These are phyloP conservation scores for Blastobasis adustella DNA, from an alignment of 2,888 invertebrate genomes.

Conservation along the genomic window DNA sequence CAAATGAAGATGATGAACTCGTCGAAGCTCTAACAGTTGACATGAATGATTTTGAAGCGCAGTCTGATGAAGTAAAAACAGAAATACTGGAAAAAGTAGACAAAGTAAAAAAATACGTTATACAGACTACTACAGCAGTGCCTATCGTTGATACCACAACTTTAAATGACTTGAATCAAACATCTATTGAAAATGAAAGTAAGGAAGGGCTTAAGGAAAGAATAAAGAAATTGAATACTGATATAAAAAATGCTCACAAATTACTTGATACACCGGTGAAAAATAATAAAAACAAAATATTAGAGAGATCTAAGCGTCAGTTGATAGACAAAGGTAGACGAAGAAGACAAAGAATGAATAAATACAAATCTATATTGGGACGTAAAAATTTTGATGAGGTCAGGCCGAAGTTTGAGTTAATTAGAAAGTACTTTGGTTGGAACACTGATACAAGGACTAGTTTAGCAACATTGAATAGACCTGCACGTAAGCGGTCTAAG, in stretches of 20 bases:
- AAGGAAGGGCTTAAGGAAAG: slow-evolving; percentile 26
- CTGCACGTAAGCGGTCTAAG: too few relatives aligned
- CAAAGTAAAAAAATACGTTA: slow-evolving; percentile 14
- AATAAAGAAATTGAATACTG: slow-evolving; percentile 33
- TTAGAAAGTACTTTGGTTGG: slow-evolving; percentile 1
- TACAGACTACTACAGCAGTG: too few relatives aligned
- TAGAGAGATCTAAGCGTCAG: slow-evolving; percentile 30
- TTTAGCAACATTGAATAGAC: too few relatives aligned
- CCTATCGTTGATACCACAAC: too few relatives aligned
- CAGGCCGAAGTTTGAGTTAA: slow-evolving; percentile 2
- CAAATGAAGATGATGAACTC: slow-evolving; percentile 19
- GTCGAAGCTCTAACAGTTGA: slow-evolving; percentile 15
- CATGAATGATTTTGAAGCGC: too few relatives aligned
- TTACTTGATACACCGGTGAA: slow-evolving; percentile 20
- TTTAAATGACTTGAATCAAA: too few relatives aligned
- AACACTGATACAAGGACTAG: slow-evolving; percentile 4
- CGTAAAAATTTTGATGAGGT: slow-evolving; percentile 5
- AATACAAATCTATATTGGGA: slow-evolving; percentile 16
- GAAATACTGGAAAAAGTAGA: not conserved
- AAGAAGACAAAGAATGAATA: slow-evolving; percentile 13
- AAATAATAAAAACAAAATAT: not conserved
- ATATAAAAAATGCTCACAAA: slow-evolving; percentile 31
- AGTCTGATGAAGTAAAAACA: not conserved
- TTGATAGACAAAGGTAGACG: slow-evolving; percentile 8
- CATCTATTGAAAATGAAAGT: slow-evolving; percentile 21